phyloP scores from a whole-genome alignment of 2,797 vertebrate genomes.

The Natrix natrix region DNA sequence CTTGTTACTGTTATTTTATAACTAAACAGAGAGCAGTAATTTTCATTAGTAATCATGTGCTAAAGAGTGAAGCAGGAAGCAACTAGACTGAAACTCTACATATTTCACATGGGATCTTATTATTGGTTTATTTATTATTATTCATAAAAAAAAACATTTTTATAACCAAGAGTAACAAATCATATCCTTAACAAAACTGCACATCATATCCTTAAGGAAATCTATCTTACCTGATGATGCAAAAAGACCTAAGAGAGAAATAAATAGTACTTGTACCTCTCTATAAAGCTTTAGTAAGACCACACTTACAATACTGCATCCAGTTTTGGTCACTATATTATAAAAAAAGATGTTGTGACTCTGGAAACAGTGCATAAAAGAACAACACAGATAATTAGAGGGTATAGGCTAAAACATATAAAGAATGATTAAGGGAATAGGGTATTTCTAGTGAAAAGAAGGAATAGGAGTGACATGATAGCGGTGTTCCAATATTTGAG shows the following conservation, averaged over 20 bases:
- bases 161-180: neutral
- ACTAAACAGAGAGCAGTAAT: neutral
- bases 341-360: neutral
- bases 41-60: neutral
- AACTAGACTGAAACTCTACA: neutral
- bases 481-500: neutral
- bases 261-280: neutral
- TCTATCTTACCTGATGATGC: neutral
- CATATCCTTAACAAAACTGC: neutral
- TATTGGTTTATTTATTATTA: neutral
- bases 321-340: neutral
- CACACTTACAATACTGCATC: neutral
- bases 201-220: neutral
- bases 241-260: neutral
- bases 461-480: neutral
- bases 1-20: neutral
- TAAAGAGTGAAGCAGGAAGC: neutral
- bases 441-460: neutral
- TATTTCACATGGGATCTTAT: neutral
- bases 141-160: neutral
- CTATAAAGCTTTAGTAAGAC: neutral
- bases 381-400: neutral
- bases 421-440: neutral
- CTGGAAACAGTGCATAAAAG: neutral
- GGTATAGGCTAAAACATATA: neutral